Evolutionary conservation across 2,113 vertebrate species (phyloP).

Genomic region (Hippocampus comes): DNA sequence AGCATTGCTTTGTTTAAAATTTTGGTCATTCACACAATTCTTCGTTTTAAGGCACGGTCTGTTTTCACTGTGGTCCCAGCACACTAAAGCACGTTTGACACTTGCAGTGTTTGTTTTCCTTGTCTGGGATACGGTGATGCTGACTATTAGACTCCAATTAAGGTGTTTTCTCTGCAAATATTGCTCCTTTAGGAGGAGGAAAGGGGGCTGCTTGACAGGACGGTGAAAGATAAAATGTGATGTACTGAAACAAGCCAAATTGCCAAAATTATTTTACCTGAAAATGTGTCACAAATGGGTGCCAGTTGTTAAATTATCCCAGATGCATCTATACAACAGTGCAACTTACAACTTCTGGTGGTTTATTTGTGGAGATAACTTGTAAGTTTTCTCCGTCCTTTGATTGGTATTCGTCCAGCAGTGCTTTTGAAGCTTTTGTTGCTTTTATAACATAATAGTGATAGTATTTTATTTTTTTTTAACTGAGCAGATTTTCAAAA

Average conservation of each 20-base stretch:
- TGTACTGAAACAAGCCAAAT: neutral
- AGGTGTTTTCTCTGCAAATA: slow-evolving; percentile 52
- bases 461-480: too few species aligned
- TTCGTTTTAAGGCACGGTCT: neutral
- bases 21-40: neutral
- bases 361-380: neutral
- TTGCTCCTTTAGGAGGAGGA: slow-evolving; percentile 12
- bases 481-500: too few species aligned
- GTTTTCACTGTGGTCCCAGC: neutral
- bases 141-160: slow-evolving; percentile 18
- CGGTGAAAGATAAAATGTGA: neutral
- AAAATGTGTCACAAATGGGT: slow-evolving; percentile 6
- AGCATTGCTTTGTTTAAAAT: neutral
- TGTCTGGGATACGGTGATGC: slow-evolving; percentile 27
- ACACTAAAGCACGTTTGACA: slow-evolving; percentile 6
- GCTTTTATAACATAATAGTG: neutral
- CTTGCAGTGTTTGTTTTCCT: slow-evolving; percentile 38
- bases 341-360: neutral
- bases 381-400: neutral
- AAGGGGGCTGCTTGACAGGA: slow-evolving; percentile 1
- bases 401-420: neutral
- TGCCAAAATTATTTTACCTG: neutral
- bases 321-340: neutral
- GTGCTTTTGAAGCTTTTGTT: neutral
- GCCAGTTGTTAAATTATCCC: neutral